Evolutionary conservation across 2,113 vertebrate genomes (phyloP).

Genomic region (Triplophysa dalaica): DNA sequence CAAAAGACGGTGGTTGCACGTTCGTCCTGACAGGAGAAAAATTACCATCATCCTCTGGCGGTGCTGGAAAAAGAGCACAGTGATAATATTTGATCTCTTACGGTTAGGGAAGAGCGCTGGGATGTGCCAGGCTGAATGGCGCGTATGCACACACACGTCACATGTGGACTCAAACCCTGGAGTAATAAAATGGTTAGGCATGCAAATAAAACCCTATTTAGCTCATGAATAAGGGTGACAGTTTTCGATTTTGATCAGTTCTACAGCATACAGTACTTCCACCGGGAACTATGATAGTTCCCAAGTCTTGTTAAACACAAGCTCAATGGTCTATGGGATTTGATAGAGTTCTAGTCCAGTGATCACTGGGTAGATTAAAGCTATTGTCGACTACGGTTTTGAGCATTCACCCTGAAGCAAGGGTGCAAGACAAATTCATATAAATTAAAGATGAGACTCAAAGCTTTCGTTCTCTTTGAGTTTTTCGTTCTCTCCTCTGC

Average conservation of each 20-base stretch:
- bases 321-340: not conserved
- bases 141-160: not conserved
- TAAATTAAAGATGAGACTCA: conserved; percentile 13
- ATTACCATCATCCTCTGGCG: conserved; percentile 12
- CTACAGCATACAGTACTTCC: not conserved
- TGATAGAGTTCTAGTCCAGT: not conserved
- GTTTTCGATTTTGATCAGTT: no score
- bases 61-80: not conserved
- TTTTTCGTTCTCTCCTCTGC: no score
- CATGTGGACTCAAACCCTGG: not conserved
- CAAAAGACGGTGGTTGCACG: conserved; percentile 8
- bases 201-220: not conserved
- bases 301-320: conserved; percentile 3
- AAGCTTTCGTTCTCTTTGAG: not conserved
- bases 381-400: not conserved
- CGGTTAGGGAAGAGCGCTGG: not conserved
- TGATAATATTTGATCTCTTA: conserved; percentile 12
- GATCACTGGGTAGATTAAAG: conserved; percentile 16
- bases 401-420: not conserved
- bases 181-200: conserved; percentile 5
- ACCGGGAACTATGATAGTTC: conserved; percentile 9
- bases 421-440: not conserved
- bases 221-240: not conserved
- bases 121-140: not conserved
- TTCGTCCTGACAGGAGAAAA: conserved; percentile 8